Evolutionary conservation across 2,113 vertebrate genomes (phyloP), one percentile per base, ranked within the genome.

Genomic region (Daubentonia madagascariensis): DNA sequence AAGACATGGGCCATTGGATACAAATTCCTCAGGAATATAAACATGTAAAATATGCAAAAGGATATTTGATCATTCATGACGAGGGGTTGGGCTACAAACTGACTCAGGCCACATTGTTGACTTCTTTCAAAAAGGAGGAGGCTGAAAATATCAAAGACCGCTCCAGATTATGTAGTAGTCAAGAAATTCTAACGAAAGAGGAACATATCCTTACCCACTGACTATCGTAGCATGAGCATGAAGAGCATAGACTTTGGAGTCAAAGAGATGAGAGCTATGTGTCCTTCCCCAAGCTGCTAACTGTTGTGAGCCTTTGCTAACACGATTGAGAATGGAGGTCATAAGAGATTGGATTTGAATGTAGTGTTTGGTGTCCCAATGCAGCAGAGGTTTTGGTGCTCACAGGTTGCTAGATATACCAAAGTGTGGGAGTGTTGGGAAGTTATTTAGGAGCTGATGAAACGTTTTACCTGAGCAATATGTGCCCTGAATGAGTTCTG

Each of bases 211-310:
- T 48, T 13, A 50, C 11, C 6, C 8, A 43, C 5, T 45, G 43
- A 57, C 23, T 50, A 7, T 17, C 1, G 0, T 2, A 37, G 18
- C 2, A 45, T 18, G 28, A 73, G 6, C 3, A 16, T 0, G 7
- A 50, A 94, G 18, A 48, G 6, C 28, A 40, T 3, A 70, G 35
- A 57, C 5, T 37, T 72, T 43, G 35, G 22, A 86, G 50, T 10
- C 70, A 67, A 52, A 86, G 57, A 54, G 7, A 61, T 4, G 54
- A 94, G 48, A 88, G 17, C 52, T 37, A 1, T 78, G 16, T 52
- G 68, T 43, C 5, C 3, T 63, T 79, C 22, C 32, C 30, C 18
- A 85, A 83, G 18, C n/a, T 84, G 50, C 68, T 54, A n/a, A 76
- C 22, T 67, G 35, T 63, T 59, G 22, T 25, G 67, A 92, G 70